Percentiles rank a stretch among this genome's conserved stretches.
phyloP scores from a whole-genome alignment of 2,888 invertebrate genomes.

The Dasysyrphus tricinctus region DNA sequence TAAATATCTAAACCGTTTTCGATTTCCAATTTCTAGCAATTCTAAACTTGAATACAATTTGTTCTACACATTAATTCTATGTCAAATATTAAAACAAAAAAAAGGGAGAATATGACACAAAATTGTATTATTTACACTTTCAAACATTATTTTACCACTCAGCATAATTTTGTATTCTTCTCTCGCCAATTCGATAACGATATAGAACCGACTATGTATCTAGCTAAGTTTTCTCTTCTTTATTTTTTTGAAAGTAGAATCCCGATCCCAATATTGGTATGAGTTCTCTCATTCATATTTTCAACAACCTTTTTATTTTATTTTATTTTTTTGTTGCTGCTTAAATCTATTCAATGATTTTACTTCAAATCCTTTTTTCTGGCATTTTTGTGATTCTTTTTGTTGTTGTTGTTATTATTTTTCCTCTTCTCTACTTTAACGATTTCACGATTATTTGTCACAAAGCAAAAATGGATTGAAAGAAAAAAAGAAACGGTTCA shows the following conservation, averaged over 20 bases:
- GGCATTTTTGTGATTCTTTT: slow-evolving; percentile 1
- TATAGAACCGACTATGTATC: slow-evolving; percentile 32
- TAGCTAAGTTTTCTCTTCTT: slow-evolving; percentile 26
- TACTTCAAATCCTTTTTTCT: slow-evolving; percentile 29
- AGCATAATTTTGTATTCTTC: slow-evolving; percentile 60
- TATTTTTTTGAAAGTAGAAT: slow-evolving; percentile 42
- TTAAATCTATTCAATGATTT: slow-evolving; percentile 39
- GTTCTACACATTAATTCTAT: slow-evolving; percentile 39
- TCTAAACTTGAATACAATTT: slow-evolving; percentile 46
- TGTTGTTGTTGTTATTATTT: slow-evolving; percentile 16
- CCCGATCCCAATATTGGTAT: slow-evolving; percentile 55
- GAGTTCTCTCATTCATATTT: slow-evolving; percentile 61
- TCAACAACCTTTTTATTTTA: slow-evolving; percentile 55
- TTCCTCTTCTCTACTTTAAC: slow-evolving; percentile 53
- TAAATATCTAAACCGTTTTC: background rate
- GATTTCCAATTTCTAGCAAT: slow-evolving; percentile 3
- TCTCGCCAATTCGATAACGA: background rate
- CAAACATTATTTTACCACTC: slow-evolving; percentile 33
- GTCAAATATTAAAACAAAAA: slow-evolving; percentile 4
- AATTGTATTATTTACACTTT: slow-evolving; percentile 34
- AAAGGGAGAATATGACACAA: background rate
- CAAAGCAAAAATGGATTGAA: slow-evolving; percentile 59
- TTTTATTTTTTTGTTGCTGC: slow-evolving; percentile 15
- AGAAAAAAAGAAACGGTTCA: slow-evolving; percentile 43
- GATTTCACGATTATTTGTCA: slow-evolving; percentile 74